Base-by-base conservation (phyloP, 2,113 vertebrate species). In the Pelobates fuscus region DNA sequence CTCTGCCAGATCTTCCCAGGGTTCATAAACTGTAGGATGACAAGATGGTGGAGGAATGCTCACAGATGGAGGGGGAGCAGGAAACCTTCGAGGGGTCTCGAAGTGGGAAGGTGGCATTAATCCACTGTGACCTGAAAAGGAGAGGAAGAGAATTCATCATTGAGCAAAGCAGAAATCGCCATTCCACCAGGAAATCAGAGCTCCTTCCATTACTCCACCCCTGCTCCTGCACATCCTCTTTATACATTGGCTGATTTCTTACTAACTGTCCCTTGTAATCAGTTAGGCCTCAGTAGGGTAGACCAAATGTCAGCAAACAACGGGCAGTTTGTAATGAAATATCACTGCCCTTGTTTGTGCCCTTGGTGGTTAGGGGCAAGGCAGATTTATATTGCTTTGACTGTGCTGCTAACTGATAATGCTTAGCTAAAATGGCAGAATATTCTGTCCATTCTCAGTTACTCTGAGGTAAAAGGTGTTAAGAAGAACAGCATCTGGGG, bases 101-200 rank as follows among this genome's bases (percentile, higher is more conserved):
- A 76, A 76, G 21, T 76, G 72, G 2, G 72, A 76, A 32, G 72
- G 72, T 2, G 72, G 63, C 7, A 76, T 67, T 6, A 76, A 27
- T 10, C 72, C 72, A 18, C 32, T 25, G n/a, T 5, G 25, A 29
- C 55, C 72, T 76, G 55, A 6, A 29, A 20, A 61, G 17, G 20
- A 52, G n/a, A 29, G 32, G 32, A 37, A 10, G 32, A 37, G 32
- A 57, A 12, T 30, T 8, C 1, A 62, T 18, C 15, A 6, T 5
- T 10, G 30, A 14, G 25, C 8, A 30, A 2, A 52, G 0, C 2
- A 18, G 17, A 10, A 25, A 26, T 0, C 0, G 21, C 23, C 12
- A 23, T 2, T 37, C 32, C 32, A 37, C 10, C 32, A 37, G 7
- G 24, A 59, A 26, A 29, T 14, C 12, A 25, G 58, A 5, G 2